Percentiles rank a stretch among this genome's conserved stretches.
These are phyloP conservation scores for Catocala nupta DNA, from an alignment of 2,888 invertebrate genomes.

Conservation along the genomic window DNA sequence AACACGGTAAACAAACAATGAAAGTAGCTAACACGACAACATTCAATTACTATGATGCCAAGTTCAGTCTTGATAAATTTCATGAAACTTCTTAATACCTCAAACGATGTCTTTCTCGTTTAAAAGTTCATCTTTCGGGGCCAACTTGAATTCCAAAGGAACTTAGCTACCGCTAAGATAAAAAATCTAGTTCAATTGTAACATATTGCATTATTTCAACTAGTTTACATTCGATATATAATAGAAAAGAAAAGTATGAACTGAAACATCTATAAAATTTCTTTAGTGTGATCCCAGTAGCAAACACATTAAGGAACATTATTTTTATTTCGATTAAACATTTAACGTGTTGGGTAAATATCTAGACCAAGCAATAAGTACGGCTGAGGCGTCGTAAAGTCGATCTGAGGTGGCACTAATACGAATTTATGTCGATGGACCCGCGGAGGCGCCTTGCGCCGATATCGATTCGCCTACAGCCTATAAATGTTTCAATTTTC, in stretches of 20 bases:
- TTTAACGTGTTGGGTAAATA: slow-evolving; percentile 72
- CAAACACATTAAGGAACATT: slow-evolving; percentile 47
- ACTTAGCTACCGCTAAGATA: slow-evolving; percentile 52
- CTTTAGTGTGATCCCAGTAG: neutral
- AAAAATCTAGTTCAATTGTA: slow-evolving; percentile 23
- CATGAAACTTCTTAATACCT: slow-evolving; percentile 66
- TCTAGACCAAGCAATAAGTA: slow-evolving; percentile 79
- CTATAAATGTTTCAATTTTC: slow-evolving; percentile 84
- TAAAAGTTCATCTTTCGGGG: slow-evolving; percentile 60
- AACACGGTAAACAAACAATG: too few relatives aligned
- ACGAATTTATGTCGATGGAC: slow-evolving; percentile 85
- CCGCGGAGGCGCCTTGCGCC: slow-evolving; percentile 64
- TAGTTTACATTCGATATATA: too few relatives aligned
- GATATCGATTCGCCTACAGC: slow-evolving; percentile 77
- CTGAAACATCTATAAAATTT: neutral
- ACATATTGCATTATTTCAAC: neutral
- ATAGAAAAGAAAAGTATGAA: too few relatives aligned
- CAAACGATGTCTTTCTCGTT: slow-evolving; percentile 68
- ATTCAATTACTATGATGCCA: slow-evolving; percentile 27
- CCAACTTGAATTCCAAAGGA: slow-evolving; percentile 67
- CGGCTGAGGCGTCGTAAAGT: slow-evolving; percentile 82
- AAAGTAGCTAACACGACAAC: neutral
- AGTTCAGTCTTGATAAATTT: slow-evolving; percentile 55
- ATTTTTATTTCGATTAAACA: slow-evolving; percentile 67
- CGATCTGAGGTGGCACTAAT: slow-evolving; percentile 86